Conservation (phyloP, 2,888 invertebrate genomes). For the Drosophila tripunctata region DNA sequence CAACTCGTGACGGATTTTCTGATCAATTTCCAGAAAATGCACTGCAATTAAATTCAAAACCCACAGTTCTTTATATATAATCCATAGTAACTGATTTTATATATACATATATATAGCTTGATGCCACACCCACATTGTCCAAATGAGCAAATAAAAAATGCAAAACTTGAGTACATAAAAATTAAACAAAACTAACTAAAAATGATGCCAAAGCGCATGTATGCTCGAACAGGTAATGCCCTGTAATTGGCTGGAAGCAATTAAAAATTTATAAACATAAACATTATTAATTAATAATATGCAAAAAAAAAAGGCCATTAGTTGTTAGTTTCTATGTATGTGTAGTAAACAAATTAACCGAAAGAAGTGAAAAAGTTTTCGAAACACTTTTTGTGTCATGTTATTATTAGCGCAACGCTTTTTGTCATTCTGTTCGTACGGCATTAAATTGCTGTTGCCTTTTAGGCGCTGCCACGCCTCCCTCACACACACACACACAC, state of each 20-base stretch:
- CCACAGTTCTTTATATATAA: slow-evolving; percentile 20
- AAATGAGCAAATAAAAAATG: not conserved
- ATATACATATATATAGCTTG: too few species aligned
- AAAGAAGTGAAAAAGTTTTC: slow-evolving; percentile 49
- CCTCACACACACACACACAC: slow-evolving; percentile 31
- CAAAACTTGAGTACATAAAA: not conserved
- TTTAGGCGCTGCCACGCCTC: slow-evolving; percentile 33
- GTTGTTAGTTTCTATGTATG: not conserved
- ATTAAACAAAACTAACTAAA: not conserved
- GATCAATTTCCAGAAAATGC: too few species aligned
- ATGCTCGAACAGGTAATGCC: not conserved
- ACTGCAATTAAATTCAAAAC: too few species aligned
- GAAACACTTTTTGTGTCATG: slow-evolving; percentile 32
- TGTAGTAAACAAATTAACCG: slow-evolving; percentile 29
- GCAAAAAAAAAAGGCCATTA: not conserved
- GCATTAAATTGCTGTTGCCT: slow-evolving; percentile 52
- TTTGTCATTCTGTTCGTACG: slow-evolving; percentile 20
- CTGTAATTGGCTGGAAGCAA: not conserved
- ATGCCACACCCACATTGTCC: slow-evolving; percentile 15
- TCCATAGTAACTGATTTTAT: slow-evolving; percentile 14
- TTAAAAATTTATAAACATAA: not conserved
- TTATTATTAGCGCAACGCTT: slow-evolving; percentile 50
- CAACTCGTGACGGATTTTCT: too few species aligned
- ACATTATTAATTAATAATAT: not conserved
- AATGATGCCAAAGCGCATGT: not conserved